Evolutionary conservation across 2,888 invertebrate genomes (phyloP).

Genomic region (Schizotus pectinicornis): DNA sequence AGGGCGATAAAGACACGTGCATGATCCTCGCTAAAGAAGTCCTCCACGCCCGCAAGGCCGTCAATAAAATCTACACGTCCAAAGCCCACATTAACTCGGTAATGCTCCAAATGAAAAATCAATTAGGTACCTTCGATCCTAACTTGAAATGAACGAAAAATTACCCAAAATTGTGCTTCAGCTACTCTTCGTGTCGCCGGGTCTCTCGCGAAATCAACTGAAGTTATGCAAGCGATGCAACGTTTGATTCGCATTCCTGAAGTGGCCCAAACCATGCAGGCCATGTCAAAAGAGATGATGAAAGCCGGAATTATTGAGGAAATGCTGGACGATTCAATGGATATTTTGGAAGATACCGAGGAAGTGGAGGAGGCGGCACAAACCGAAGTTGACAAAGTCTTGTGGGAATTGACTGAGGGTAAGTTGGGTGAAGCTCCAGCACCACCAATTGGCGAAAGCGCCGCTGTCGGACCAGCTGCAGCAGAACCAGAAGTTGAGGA

Average conservation of each 20-base stretch:
- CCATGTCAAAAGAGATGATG: conserved; percentile 99
- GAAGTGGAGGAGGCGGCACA: conserved; percentile 97
- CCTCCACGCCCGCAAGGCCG: conserved; percentile 83
- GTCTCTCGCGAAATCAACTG: conserved; percentile 91
- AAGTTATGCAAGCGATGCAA: conserved; percentile 99
- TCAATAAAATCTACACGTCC: conserved; percentile 90
- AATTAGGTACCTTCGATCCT: conserved; percentile 71
- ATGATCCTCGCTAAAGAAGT: conserved; percentile 93
- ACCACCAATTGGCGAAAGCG: conserved; percentile 69
- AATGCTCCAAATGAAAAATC: conserved; percentile 97
- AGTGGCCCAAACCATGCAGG: conserved; percentile 94
- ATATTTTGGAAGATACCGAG: conserved; percentile 88
- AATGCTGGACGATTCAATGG: conserved; percentile 98
- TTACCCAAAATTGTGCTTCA: conserved; percentile 50
- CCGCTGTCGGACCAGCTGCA: conserved; percentile 61
- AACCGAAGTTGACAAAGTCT: conserved; percentile 70
- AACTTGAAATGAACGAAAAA: not conserved
- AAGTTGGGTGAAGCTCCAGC: conserved; percentile 90
- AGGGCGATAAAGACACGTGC: conserved; percentile 93
- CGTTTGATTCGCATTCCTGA: conserved; percentile 89
- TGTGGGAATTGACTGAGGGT: conserved; percentile 91
- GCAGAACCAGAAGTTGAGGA: conserved; percentile 65
- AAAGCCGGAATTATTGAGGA: conserved; percentile 98
- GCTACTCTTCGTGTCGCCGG: conserved; percentile 95
- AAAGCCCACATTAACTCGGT: conserved; percentile 98